These are phyloP conservation scores for Sesamia inferens DNA, from an alignment of 2,888 invertebrate species.

Conservation along the genomic window DNA sequence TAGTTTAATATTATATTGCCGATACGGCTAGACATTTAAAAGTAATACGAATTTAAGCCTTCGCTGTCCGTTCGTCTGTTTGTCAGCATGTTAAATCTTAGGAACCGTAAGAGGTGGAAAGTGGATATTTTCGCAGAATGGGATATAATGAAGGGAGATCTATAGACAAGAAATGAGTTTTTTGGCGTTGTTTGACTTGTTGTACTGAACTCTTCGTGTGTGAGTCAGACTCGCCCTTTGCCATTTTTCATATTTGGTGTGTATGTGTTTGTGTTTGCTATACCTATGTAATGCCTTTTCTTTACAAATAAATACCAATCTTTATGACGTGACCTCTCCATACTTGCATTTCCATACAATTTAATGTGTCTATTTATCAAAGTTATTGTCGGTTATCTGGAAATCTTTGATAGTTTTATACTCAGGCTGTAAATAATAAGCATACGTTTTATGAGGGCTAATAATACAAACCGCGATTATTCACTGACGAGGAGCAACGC, in stretches of 20 bases:
- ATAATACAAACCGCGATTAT: slow-evolving; percentile 60
- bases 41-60: neutral
- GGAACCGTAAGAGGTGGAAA: neutral
- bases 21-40: neutral
- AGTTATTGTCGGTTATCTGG: slow-evolving; percentile 43
- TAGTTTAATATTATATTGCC: neutral
- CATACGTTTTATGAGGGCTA: slow-evolving; percentile 60
- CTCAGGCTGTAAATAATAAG: slow-evolving; percentile 59
- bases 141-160: neutral
- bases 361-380: slow-evolving; percentile 51
- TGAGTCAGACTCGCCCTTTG: neutral
- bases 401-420: slow-evolving; percentile 64
- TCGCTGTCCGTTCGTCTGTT: neutral
- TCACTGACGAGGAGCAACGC: slow-evolving; percentile 25
- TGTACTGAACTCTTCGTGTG: neutral
- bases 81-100: neutral
- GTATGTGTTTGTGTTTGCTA: neutral
- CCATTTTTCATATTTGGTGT: neutral
- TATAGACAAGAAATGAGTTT: neutral
- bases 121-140: neutral
- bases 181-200: too few species aligned
- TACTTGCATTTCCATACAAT: slow-evolving; percentile 15
- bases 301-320: slow-evolving; percentile 1
- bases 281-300: neutral
- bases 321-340: neutral